Percentiles rank a stretch among this genome's conserved stretches.
Evolutionary conservation across 2,113 vertebrate genomes (phyloP).

Genomic region (Spea multiplicata): DNA sequence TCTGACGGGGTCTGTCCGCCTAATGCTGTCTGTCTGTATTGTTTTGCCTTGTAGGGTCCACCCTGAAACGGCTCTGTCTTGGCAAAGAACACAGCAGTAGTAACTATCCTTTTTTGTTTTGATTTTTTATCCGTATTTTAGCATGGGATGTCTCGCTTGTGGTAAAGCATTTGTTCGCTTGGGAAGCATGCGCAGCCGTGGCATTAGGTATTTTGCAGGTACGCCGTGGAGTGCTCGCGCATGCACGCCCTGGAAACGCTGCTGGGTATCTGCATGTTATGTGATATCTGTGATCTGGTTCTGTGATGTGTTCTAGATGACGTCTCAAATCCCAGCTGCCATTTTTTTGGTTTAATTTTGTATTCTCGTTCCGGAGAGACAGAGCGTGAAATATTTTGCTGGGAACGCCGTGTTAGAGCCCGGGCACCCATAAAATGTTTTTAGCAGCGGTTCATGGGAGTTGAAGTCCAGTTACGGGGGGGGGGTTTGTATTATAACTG

Average conservation of each 20-base stretch:
- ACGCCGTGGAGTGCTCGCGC: slow-evolving; percentile 36
- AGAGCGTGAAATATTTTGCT: background rate
- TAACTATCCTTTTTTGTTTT: slow-evolving; percentile 88
- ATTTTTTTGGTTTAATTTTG: background rate
- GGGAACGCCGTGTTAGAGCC: too few species aligned
- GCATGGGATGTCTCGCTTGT: slow-evolving; percentile 69
- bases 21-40: slow-evolving; percentile 96
- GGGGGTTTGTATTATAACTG: too few species aligned
- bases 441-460: too few species aligned
- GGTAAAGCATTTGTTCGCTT: slow-evolving; percentile 52
- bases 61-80: slow-evolving; percentile 99
- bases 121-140: slow-evolving; percentile 66
- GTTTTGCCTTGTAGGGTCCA: slow-evolving; percentile 96
- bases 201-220: slow-evolving; percentile 38
- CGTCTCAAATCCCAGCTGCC: background rate
- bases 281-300: slow-evolving; percentile 49
- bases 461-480: too few species aligned
- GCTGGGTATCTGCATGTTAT: slow-evolving; percentile 57
- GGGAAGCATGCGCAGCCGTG: slow-evolving; percentile 22
- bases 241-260: slow-evolving; percentile 54
- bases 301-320: slow-evolving; percentile 52
- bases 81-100: slow-evolving; percentile 99
- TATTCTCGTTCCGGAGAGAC: slow-evolving; percentile 12
- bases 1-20: slow-evolving; percentile 51
- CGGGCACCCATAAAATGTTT: too few species aligned